Conservation (phyloP, 2,113 vertebrate genomes). For the Marmota flaviventris region DNA sequence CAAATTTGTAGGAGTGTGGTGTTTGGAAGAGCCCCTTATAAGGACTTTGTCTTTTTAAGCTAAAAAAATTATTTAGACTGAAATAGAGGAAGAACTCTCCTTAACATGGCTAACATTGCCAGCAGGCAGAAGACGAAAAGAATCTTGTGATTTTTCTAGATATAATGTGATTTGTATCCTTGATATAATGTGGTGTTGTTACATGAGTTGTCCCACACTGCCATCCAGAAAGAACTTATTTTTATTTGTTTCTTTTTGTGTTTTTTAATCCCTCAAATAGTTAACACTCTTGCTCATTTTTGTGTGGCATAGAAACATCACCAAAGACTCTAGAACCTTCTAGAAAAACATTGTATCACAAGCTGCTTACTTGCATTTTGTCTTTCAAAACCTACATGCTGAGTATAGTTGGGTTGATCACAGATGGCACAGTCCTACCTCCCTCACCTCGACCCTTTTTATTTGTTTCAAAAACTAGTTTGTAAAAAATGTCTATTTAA, state of each 20-base stretch:
- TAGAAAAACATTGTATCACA: slow-evolving; percentile 67
- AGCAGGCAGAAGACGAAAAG: neutral
- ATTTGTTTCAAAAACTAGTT: slow-evolving; percentile 74
- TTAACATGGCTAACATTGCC: neutral
- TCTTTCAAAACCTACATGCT: slow-evolving; percentile 69
- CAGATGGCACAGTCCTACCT: slow-evolving; percentile 63
- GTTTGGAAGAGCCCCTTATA: neutral
- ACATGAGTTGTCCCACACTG: neutral
- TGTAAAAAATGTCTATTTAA: slow-evolving; percentile 80
- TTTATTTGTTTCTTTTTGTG: slow-evolving; percentile 71
- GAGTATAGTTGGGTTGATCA: slow-evolving; percentile 71
- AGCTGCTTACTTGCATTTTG: slow-evolving; percentile 55
- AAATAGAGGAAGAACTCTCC: neutral
- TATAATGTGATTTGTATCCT: neutral
- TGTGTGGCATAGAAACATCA: slow-evolving; percentile 49
- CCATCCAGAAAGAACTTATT: neutral
- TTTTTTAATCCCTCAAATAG: slow-evolving; percentile 55
- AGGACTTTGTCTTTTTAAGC: slow-evolving; percentile 64
- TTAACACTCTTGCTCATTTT: slow-evolving; percentile 55
- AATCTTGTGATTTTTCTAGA: slow-evolving; percentile 20
- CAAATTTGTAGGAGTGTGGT: neutral
- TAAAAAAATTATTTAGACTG: slow-evolving; percentile 45
- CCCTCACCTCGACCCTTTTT: neutral
- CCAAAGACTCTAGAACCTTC: slow-evolving; percentile 70
- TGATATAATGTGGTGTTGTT: neutral